Evolutionary conservation across 2,797 vertebrate genomes (phyloP).

Genomic region (Spheniscus humboldti): DNA sequence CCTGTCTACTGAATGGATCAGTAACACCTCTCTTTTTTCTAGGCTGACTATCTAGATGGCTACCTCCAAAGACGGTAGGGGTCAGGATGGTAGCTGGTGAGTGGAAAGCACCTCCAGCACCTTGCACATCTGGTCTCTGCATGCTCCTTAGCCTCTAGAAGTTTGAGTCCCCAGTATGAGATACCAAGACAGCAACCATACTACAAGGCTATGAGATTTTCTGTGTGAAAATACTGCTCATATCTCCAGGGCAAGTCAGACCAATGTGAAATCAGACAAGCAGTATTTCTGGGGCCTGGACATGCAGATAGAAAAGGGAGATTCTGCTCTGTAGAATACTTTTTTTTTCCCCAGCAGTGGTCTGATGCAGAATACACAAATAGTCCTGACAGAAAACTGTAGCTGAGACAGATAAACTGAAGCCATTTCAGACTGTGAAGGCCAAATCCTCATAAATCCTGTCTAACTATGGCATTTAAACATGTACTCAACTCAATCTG

Average conservation of each 20-base stretch:
- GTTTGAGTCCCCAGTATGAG: fast-evolving
- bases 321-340: neutral
- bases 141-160: neutral
- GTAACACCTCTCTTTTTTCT: neutral
- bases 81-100: neutral
- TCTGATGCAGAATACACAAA: neutral
- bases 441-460: neutral
- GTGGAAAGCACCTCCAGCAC: neutral
- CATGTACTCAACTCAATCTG: neutral
- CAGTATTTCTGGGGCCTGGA: neutral
- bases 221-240: neutral
- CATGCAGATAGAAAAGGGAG: neutral
- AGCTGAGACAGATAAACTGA: neutral
- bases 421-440: neutral
- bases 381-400: neutral
- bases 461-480: neutral
- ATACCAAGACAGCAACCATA: neutral
- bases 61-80: neutral
- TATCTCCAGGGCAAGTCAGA: neutral
- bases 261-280: neutral
- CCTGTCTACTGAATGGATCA: neutral
- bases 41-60: neutral
- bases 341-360: neutral
- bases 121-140: neutral
- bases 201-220: neutral